Evolutionary conservation across 2,797 vertebrate genomes (phyloP).

Genomic region (Pseudotriccus pelzelni): DNA sequence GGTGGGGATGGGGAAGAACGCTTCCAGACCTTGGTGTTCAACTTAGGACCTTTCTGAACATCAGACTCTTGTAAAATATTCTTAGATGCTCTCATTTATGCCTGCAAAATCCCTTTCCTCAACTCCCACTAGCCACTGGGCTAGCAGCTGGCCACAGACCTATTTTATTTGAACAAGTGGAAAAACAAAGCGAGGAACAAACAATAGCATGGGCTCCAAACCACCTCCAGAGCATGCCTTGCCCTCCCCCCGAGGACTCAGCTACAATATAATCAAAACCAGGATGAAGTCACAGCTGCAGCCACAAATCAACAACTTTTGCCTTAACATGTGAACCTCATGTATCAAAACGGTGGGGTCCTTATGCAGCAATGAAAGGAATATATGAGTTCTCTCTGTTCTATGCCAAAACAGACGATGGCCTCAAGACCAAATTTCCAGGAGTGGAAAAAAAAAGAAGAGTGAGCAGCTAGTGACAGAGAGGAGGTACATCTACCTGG

Average conservation of each 20-base stretch:
- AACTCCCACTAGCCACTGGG: background rate
- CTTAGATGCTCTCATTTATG: background rate
- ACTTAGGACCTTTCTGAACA: background rate
- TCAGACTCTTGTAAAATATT: background rate
- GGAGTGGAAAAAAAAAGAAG: accelerated
- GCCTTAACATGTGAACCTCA: accelerated
- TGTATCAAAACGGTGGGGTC: background rate
- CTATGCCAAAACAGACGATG: background rate
- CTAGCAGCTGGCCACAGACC: background rate
- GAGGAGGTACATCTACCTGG: background rate
- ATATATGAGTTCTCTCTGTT: background rate
- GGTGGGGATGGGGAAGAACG: background rate
- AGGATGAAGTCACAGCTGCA: slow-evolving; percentile 8
- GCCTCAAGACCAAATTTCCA: background rate
- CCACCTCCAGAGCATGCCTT: background rate
- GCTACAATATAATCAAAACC: background rate
- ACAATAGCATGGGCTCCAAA: background rate
- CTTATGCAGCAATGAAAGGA: background rate
- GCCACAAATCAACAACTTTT: background rate
- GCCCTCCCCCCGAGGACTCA: background rate
- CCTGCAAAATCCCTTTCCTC: background rate
- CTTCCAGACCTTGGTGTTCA: background rate
- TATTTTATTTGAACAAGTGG: background rate
- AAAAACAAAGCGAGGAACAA: background rate
- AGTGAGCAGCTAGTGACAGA: background rate